Conservation (phyloP, 2,888 invertebrate species). For the Tipula unca region DNA sequence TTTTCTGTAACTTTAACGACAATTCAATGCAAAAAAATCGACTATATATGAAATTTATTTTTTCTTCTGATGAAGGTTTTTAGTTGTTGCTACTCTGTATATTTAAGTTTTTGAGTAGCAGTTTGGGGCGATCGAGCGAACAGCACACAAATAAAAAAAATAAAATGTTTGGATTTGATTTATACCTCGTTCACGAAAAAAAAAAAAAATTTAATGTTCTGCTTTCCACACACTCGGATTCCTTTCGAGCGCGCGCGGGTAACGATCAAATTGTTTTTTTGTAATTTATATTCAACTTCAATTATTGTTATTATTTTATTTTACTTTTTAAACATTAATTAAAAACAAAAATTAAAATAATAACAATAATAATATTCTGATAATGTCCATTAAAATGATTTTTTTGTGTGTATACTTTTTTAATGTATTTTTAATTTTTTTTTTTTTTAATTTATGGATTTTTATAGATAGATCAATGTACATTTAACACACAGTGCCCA, state of each 20-base stretch:
- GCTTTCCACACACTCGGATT: neutral
- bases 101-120: neutral
- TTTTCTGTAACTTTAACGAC: neutral
- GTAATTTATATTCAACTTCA: neutral
- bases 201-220: neutral
- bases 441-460: neutral
- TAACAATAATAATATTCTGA: conserved; percentile 3
- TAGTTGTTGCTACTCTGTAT: neutral
- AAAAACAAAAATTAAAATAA: neutral
- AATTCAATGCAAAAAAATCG: neutral
- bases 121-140: neutral
- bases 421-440: conserved; percentile 9
- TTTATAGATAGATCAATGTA: neutral
- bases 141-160: neutral
- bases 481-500: neutral
- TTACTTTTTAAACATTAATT: conserved; percentile 4
- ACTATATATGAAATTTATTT: neutral
- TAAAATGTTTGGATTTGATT: neutral
- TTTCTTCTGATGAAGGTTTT: neutral
- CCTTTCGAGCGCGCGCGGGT: neutral
- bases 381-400: conserved; percentile 14
- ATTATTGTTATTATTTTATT: neutral
- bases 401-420: neutral
- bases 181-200: neutral
- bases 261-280: neutral